Conservation (phyloP, 2,888 invertebrate species). For the Cantharis rufa region DNA sequence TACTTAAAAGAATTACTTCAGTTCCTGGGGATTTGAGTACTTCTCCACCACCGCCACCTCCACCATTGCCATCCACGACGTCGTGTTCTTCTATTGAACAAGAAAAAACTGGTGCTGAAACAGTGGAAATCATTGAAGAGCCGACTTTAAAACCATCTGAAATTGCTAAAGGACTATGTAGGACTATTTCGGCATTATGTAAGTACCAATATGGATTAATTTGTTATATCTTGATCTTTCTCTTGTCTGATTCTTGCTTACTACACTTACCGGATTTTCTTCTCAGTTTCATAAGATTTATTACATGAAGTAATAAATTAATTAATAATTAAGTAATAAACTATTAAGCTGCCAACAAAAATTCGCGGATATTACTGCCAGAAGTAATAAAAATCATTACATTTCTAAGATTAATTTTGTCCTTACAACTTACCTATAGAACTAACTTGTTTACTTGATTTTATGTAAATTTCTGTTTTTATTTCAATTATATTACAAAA, state of each 20-base stretch:
- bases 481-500: no score
- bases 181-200: conserved; percentile 63
- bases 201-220: conserved; percentile 35
- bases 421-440: no score
- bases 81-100: conserved; percentile 49
- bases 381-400: no score
- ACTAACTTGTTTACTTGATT: no score
- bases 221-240: not conserved
- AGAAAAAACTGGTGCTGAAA: conserved; percentile 14
- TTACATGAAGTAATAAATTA: no score
- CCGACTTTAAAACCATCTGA: conserved; percentile 71
- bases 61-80: conserved; percentile 60
- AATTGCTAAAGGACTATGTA: conserved; percentile 63
- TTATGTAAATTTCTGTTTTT: no score
- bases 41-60: conserved; percentile 73
- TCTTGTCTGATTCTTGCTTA: not conserved
- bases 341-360: no score
- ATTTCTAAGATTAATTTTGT: no score
- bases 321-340: no score
- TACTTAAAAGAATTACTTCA: conserved; percentile 63
- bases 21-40: conserved; percentile 59
- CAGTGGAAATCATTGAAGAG: conserved; percentile 66
- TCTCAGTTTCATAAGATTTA: not conserved
- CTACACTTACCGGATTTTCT: not conserved
- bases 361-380: no score